These are phyloP conservation scores for Hyppa rectilinea DNA, from an alignment of 2,888 invertebrate species.

Conservation along the genomic window DNA sequence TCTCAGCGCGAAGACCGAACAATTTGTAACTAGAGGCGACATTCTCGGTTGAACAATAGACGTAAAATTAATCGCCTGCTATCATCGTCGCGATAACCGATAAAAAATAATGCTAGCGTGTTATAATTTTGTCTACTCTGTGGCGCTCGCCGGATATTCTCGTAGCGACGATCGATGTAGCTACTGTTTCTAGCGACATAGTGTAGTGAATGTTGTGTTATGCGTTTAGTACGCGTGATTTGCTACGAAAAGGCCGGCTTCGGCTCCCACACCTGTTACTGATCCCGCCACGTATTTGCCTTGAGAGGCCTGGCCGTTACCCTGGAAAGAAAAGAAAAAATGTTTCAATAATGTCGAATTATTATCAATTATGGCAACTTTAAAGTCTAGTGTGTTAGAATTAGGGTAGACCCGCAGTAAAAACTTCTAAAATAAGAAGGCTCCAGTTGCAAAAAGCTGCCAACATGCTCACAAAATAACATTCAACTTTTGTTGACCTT, in stretches of 20 bases:
- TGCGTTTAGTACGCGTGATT: slow-evolving; percentile 97
- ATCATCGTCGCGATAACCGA: slow-evolving; percentile 17
- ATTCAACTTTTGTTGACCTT: background rate
- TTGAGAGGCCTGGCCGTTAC: slow-evolving; percentile 96
- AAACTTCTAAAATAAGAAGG: background rate
- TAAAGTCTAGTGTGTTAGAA: background rate
- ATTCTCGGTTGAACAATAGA: slow-evolving; percentile 39
- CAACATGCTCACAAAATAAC: background rate
- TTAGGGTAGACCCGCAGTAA: background rate
- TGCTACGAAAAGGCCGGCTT: slow-evolving; percentile 97
- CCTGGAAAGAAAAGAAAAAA: slow-evolving; percentile 89
- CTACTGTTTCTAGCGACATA: slow-evolving; percentile 57
- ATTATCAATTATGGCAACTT: slow-evolving; percentile 6
- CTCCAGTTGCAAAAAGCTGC: background rate
- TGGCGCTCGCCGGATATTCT: slow-evolving; percentile 46
- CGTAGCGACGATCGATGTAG: slow-evolving; percentile 38
- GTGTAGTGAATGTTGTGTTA: slow-evolving; percentile 51
- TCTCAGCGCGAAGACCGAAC: slow-evolving; percentile 24
- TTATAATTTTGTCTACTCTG: slow-evolving; percentile 41
- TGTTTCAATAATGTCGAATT: slow-evolving; percentile 8
- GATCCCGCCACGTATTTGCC: slow-evolving; percentile 98
- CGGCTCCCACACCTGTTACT: slow-evolving; percentile 96
- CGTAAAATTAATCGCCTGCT: slow-evolving; percentile 1
- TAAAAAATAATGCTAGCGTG: slow-evolving; percentile 41
- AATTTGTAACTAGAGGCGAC: slow-evolving; percentile 17